phyloP scores from a whole-genome alignment of 1,140 invertebrate species.

The Panulirus ornatus region DNA sequence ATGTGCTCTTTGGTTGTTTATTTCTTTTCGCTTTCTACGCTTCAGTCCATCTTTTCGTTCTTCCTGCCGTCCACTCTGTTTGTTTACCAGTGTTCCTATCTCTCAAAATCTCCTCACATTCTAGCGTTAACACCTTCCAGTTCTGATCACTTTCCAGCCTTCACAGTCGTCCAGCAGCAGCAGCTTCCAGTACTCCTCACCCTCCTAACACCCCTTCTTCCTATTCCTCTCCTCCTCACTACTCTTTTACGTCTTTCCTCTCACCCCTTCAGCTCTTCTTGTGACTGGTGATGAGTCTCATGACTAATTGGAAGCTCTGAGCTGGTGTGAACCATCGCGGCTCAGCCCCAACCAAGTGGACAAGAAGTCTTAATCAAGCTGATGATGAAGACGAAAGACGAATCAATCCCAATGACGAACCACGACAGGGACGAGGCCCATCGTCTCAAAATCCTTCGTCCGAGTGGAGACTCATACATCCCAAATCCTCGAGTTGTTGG shows the following conservation, averaged over 20 bases:
- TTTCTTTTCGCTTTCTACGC: not conserved
- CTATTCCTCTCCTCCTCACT: not conserved
- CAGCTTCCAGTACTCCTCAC: not conserved
- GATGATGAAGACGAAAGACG: slow-evolving; percentile 48
- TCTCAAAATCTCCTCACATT: no score
- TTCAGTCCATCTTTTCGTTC: not conserved
- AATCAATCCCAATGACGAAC: slow-evolving; percentile 50
- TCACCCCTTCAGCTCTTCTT: not conserved
- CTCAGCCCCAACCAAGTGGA: slow-evolving; percentile 13
- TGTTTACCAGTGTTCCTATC: not conserved
- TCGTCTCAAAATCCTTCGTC: slow-evolving; percentile 39
- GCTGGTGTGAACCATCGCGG: slow-evolving; percentile 15
- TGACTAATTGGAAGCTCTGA: slow-evolving; percentile 44
- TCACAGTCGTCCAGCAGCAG: no score
- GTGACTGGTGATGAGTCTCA: not conserved
- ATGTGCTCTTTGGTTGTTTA: no score
- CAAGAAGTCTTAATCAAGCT: slow-evolving; percentile 47
- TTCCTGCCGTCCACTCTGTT: not conserved
- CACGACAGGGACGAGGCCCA: not conserved
- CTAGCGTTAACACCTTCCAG: no score
- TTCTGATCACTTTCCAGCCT: no score
- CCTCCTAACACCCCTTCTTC: not conserved
- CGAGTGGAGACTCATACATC: not conserved
- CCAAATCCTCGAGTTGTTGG: not conserved
- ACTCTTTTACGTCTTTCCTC: not conserved